Base-by-base conservation (phyloP, 2,888 invertebrate species). In the Adineta ricciae region DNA sequence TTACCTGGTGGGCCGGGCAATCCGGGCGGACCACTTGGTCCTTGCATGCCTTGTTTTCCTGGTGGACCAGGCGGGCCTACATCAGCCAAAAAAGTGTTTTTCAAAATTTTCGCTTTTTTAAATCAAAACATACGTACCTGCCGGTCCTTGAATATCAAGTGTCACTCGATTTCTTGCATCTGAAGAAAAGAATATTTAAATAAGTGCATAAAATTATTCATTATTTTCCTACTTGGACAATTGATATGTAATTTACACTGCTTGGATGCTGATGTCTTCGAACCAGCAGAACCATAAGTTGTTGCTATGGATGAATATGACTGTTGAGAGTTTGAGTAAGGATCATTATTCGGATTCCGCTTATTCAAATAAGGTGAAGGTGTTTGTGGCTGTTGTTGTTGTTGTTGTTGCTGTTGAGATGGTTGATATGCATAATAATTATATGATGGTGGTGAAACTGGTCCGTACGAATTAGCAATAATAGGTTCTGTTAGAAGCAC, bases 21-120 rank as follows among this genome's bases (percentile, higher is more conserved):
- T 41, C 78, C 78, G 9, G 78, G 78, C 14, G 41, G 78, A 24
- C 78, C 78, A 41, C 41, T 41, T 78, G 78, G 78, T 24, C 78
- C 78, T 41, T 78, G 38, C 4, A 78, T n/a, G 3, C 78, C 78
- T 38, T 78, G 78, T 41, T 78, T 78, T 5, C 78, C 78, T 24
- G 78, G 41, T 78, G 78, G 78, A 78, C 78, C 78, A 78, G 78
- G 78, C n/a, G 78, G 78, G 24, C 78, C 78, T 78, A 41, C 24
- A 41, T 24, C 11, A 32, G 7, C 14, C 24, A 3, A 50, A 56
- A 56, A 27, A 56, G 11, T 16, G 0, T 27, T 32, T 64, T 11
- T 32, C 16, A 24, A 3, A 54, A 27, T 19, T 64, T 19, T 27
- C 27, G 7, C 8, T 46, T 46, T 46, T 46, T 46, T 46, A 11